Evolutionary conservation across 2,113 vertebrate genomes (phyloP), one percentile per base, ranked within the genome.

Genomic region (Hippolais icterina): DNA sequence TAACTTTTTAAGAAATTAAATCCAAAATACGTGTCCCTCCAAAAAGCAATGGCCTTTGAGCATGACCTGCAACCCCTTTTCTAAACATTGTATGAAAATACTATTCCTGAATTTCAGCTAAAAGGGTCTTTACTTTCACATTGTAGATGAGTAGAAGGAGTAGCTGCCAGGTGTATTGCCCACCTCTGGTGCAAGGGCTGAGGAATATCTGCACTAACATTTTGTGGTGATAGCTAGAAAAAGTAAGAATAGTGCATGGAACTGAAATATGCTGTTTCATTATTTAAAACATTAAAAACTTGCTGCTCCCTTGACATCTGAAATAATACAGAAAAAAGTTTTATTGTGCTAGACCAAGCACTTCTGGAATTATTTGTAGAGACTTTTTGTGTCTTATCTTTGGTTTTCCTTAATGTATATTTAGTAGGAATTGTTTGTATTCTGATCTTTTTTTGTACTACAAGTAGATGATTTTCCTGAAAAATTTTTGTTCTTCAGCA

Each of bases 71-170:
- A 42, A 75, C 70, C 39, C 42, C 64, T 70, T 96, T 90, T 94
- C 72, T 88, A 95, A 94, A 96, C 17, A 19, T 23, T 75, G 5
- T 27, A 25, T 52, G 61, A 64, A 89, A 94, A 75, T 54, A 19
- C 47, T 25, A 33, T 88, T 95, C 79, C 57, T 87, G 87, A 83
- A 94, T 96, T 94, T 89, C 94, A 82, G 12, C 91, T 80, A 53
- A 50, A 83, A 87, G 27, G 56, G 33, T 72, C 66, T 83, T 84
- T 71, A 60, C 72, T 80, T 92, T 75, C 63, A 74, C 80, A 28
- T n/a, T n/a, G 56, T 90, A 23, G 15, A 61, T 83, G 64, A 82
- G 63, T 35, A 78, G 90, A 72, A 70, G 52, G 29, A 42, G 31
- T 42, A 42, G 53, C 41, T 96, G 92, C 82, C 37, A 56, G 89